phyloP scores from a whole-genome alignment of 2,113 vertebrate genomes.

The Gavia stellata region DNA sequence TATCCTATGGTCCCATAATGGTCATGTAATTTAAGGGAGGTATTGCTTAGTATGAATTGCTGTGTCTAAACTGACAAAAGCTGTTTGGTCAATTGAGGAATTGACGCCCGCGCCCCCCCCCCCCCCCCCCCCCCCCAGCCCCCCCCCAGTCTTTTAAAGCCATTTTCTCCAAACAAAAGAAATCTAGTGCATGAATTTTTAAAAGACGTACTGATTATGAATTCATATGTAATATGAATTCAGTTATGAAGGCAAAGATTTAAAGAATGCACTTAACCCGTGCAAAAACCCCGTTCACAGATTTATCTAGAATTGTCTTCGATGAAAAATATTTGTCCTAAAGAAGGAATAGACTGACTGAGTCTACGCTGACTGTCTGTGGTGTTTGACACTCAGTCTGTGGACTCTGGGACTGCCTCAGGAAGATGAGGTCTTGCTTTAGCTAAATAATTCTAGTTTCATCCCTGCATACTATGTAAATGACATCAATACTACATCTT shows the following conservation, averaged over 20 bases:
- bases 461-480: background rate
- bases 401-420: background rate
- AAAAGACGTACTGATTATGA: background rate
- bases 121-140: too few species aligned
- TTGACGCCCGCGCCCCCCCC: too few species aligned
- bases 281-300: background rate
- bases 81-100: background rate
- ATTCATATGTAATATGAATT: background rate
- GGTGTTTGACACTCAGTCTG: background rate
- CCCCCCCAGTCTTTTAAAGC: background rate
- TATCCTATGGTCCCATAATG: background rate
- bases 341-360: background rate
- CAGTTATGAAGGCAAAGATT: background rate
- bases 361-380: background rate
- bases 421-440: slow-evolving; percentile 4
- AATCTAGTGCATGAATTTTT: background rate
- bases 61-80: slow-evolving; percentile 8
- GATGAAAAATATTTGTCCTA: slow-evolving; percentile 32
- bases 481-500: slow-evolving; percentile 39
- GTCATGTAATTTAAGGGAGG: background rate
- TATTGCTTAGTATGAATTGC: background rate
- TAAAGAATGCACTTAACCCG: background rate
- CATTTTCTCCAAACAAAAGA: background rate
- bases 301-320: background rate
- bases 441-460: slow-evolving; percentile 7